These are phyloP conservation scores for Eretmocerus hayati DNA, from an alignment of 2,888 invertebrate genomes.

Conservation along the genomic window DNA sequence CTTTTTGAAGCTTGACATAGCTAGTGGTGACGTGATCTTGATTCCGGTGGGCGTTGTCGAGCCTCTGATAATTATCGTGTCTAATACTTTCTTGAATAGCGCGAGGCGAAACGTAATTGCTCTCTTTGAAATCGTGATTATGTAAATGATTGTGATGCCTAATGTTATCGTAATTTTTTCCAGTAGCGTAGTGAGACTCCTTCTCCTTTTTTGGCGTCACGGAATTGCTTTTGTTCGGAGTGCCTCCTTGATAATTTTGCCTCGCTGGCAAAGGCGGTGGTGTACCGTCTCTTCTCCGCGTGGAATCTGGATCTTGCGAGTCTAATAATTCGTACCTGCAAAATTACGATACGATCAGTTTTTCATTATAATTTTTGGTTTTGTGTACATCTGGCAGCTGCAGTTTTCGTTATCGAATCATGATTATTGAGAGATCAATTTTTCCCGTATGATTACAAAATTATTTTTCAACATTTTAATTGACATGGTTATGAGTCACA, in stretches of 20 bases:
- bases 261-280: constrained; percentile 54
- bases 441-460: too few relatives aligned
- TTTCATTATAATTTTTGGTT: background rate
- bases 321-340: constrained; percentile 51
- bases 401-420: too few relatives aligned
- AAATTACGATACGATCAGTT: background rate
- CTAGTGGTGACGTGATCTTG: constrained; percentile 33
- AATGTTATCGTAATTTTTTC: constrained; percentile 31
- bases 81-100: constrained; percentile 35
- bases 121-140: constrained; percentile 39
- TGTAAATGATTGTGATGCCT: constrained; percentile 35
- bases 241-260: constrained; percentile 35
- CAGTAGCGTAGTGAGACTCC: constrained; percentile 35
- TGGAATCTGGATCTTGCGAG: constrained; percentile 43
- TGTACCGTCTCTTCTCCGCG: constrained; percentile 42
- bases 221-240: constrained; percentile 29
- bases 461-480: too few relatives aligned
- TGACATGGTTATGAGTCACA: too few relatives aligned
- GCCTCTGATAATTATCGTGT: constrained; percentile 41
- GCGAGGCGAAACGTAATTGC: constrained; percentile 39
- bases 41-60: constrained; percentile 42
- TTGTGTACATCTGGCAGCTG: too few relatives aligned
- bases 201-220: constrained; percentile 35
- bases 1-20: constrained; percentile 41
- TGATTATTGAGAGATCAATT: too few relatives aligned